phyloP scores from a whole-genome alignment of 1,140 invertebrate genomes.

The Diabrotica undecimpunctata region DNA sequence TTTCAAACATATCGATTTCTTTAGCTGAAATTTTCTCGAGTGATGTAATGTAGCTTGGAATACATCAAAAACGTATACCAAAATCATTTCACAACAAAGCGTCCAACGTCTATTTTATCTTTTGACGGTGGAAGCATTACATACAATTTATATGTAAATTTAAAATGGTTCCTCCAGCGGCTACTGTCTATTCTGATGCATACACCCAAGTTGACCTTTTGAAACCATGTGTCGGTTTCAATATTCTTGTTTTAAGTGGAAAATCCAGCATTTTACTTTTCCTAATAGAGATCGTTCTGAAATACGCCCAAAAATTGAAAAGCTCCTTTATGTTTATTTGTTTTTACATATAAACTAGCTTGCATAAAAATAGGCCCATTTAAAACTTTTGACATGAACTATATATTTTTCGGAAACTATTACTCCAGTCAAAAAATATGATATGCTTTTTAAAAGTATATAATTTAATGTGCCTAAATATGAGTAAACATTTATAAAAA shows the following conservation, averaged over 20 bases:
- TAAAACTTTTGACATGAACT: too few relatives aligned
- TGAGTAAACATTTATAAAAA: too few relatives aligned
- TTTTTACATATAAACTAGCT: too few relatives aligned
- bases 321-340: too few relatives aligned
- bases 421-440: too few relatives aligned
- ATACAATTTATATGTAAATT: slow-evolving; percentile 16
- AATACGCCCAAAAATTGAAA: too few relatives aligned
- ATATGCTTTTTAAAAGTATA: too few relatives aligned
- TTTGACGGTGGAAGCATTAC: slow-evolving; percentile 6
- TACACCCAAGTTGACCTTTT: slow-evolving; percentile 4
- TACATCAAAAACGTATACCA: slow-evolving; percentile 8
- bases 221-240: slow-evolving; percentile 4
- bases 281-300: too few relatives aligned
- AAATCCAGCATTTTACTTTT: neutral
- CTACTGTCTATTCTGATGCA: slow-evolving; percentile 8
- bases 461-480: too few relatives aligned
- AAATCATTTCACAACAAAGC: slow-evolving; percentile 12
- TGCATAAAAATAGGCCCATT: too few relatives aligned
- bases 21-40: neutral
- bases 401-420: too few relatives aligned
- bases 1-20: too few relatives aligned
- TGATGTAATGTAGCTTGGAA: slow-evolving; percentile 5
- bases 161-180: slow-evolving; percentile 3
- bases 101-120: slow-evolving; percentile 7
- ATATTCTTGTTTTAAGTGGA: neutral